A percentile compares a stretch with the other conserved stretches of the same genome.
Conservation (phyloP, 2,113 vertebrate species). For the Saccopteryx leptura region DNA sequence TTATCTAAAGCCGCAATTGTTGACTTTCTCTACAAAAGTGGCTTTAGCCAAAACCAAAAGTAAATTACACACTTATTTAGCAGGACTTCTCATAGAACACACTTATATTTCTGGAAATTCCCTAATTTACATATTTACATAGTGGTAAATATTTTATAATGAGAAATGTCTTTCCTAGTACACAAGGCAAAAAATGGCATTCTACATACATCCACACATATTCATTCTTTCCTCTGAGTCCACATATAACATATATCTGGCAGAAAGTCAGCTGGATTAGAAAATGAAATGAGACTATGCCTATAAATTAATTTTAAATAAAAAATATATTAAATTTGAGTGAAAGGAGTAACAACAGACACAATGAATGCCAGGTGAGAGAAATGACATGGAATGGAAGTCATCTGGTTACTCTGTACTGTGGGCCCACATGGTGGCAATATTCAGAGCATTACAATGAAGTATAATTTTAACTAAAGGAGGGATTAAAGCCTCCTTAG, state of each 20-base stretch:
- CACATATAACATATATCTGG: neutral
- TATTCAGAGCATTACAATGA: neutral
- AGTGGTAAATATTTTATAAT: neutral
- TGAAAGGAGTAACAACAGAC: neutral
- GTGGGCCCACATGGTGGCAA: neutral
- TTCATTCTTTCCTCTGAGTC: neutral
- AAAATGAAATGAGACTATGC: constrained; percentile 40
- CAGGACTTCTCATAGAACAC: constrained; percentile 31
- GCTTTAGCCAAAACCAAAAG: constrained; percentile 59
- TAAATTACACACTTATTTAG: constrained; percentile 48
- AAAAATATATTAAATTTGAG: constrained; percentile 18
- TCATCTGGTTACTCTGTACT: neutral
- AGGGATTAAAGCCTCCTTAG: neutral
- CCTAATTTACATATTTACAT: constrained; percentile 49
- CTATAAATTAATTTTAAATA: constrained; percentile 49
- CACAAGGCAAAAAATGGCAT: constrained; percentile 49
- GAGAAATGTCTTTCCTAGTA: neutral
- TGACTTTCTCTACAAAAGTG: constrained; percentile 52
- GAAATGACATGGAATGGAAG: neutral
- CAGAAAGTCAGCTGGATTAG: constrained; percentile 8
- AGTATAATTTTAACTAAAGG: constrained; percentile 22
- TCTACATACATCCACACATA: neutral
- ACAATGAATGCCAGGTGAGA: neutral
- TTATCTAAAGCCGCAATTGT: constrained; percentile 37
- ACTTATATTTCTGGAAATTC: constrained; percentile 50